Evolutionary conservation across 2,888 invertebrate genomes (phyloP), one percentile per base, ranked within the genome.

Genomic region (Adela reaumurella): DNA sequence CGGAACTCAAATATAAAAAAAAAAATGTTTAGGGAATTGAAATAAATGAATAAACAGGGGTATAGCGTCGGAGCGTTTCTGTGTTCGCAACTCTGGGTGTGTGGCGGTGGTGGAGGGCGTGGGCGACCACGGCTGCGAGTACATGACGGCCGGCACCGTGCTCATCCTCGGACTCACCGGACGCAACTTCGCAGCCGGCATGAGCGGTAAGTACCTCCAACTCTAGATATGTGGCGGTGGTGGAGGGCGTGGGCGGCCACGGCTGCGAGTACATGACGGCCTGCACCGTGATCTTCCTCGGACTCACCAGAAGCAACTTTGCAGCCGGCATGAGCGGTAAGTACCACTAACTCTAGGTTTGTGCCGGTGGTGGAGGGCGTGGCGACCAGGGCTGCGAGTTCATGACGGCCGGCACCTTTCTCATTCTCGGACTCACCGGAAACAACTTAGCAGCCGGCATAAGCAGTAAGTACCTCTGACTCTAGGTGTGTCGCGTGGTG

Each of bases 191-290:
- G 98, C 97, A 8, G 99, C 99, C 45, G 99, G 98, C 57, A 99
- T 99, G 98, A 97, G 97, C 50, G 94, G 94, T 79, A 41, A 49
- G 54, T 52, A 1, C 45, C n/a, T n/a, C n/a, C 54, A 99, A 99
- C 81, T 97, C 97, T 0, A 99, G 99, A 3, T 97, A 92, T 42
- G 82, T 86, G 24, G 97, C 97, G 14, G 97, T 99, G 16, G 93
- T 94, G 54, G 99, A 99, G 78, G 97, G 97, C 48, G 97, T 96
- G 50, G 99, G 99, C 42, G 99, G 99, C 81, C 98, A 99, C 74
- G 98, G 97, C 51, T 99, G 99, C 81, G 99, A 99, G 79, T 99
- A 99, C 74, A 99, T 99, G 99, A 99, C 99, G 46, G 97, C 96
- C 14, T 97, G 97, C 51, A 77, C 84, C 51, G 91, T 92, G 53